Conservation (phyloP, 2,113 vertebrate species). For the Seriola quinqueradiata region DNA sequence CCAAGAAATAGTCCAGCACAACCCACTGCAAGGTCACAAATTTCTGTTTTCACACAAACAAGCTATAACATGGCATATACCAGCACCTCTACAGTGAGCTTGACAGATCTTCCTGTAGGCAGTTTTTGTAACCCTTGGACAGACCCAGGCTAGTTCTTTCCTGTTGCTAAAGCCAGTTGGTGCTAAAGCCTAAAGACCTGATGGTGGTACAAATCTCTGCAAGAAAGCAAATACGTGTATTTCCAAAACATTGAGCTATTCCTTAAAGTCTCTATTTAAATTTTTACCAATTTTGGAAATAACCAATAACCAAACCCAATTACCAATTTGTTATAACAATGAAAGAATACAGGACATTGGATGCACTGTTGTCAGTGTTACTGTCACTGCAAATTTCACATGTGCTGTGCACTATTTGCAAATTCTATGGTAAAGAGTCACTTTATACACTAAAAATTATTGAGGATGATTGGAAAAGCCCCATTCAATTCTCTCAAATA, state of each 20-base stretch:
- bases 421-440: not conserved
- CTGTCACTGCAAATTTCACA: not conserved
- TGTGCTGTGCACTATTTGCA: not conserved
- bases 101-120: not conserved
- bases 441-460: not conserved
- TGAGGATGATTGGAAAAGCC: not conserved
- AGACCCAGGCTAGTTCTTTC: not conserved
- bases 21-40: not conserved
- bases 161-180: not conserved
- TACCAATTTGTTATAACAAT: not conserved
- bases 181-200: not conserved
- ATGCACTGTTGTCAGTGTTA: not conserved
- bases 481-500: not conserved
- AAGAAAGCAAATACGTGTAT: not conserved
- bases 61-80: not conserved
- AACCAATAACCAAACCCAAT: not conserved
- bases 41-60: not conserved
- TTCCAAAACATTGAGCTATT: not conserved
- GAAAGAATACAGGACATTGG: not conserved
- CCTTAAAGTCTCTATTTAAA: not conserved
- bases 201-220: not conserved
- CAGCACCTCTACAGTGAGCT: not conserved
- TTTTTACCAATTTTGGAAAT: not conserved
- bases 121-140: not conserved
- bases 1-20: no score